These are phyloP conservation scores for Sardinella longiceps DNA, from an alignment of 2,797 vertebrate genomes.

Conservation along the genomic window DNA sequence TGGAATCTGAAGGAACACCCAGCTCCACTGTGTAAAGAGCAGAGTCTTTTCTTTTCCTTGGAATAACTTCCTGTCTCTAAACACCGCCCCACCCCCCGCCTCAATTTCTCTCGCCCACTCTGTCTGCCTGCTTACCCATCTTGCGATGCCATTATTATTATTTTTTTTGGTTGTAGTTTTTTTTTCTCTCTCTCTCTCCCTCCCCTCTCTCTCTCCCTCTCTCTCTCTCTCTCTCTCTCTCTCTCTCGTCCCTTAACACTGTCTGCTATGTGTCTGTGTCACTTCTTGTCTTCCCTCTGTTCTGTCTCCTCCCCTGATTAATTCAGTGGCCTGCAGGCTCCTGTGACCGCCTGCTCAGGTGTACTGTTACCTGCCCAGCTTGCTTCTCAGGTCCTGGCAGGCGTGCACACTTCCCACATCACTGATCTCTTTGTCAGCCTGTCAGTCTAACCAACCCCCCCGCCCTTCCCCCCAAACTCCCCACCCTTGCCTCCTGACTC, in stretches of 20 bases:
- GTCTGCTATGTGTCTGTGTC: not conserved
- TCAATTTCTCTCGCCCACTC: not conserved
- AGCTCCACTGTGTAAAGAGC: not conserved
- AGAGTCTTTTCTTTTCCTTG: not conserved
- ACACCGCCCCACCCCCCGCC: not conserved
- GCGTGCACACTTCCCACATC: constrained; percentile 47
- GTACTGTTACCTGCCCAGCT: constrained; percentile 54
- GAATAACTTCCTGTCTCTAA: not conserved
- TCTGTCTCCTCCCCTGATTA: constrained; percentile 46
- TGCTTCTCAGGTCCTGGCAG: constrained; percentile 42
- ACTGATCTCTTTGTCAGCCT: constrained; percentile 48
- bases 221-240: not conserved
- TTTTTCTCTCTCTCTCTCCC: not conserved
- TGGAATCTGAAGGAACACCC: not conserved
- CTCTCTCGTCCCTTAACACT: too few relatives aligned
- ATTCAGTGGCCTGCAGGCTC: constrained; percentile 54
- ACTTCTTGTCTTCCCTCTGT: not conserved
- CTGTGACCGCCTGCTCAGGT: constrained; percentile 53
- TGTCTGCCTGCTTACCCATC: not conserved
- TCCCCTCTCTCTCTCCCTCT: not conserved
- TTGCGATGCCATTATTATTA: too few relatives aligned
- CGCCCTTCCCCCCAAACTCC: constrained; percentile 32
- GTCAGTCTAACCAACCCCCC: constrained; percentile 7
- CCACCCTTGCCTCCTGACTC: not conserved
- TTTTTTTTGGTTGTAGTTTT: not conserved